These are phyloP conservation scores for Jacana jacana DNA, from an alignment of 2,113 vertebrate species.

Conservation along the genomic window DNA sequence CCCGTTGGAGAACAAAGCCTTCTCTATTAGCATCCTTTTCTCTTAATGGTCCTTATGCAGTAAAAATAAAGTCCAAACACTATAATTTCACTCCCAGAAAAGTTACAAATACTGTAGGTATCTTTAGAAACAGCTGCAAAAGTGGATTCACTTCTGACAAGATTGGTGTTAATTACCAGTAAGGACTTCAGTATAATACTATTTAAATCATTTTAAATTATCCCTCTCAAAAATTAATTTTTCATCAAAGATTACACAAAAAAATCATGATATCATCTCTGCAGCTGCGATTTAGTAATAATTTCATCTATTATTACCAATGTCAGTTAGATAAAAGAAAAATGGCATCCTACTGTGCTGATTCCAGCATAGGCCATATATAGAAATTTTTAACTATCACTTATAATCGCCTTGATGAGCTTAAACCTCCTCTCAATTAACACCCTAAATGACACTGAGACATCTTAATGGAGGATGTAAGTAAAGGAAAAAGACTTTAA, in stretches of 20 bases:
- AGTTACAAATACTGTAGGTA: conserved; percentile 81
- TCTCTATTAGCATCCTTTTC: conserved; percentile 61
- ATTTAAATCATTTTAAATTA: conserved; percentile 89
- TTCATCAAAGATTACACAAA: conserved; percentile 84
- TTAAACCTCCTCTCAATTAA: conserved; percentile 95
- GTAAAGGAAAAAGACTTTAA: conserved; percentile 81
- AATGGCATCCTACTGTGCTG: conserved; percentile 86
- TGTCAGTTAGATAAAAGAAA: conserved; percentile 91
- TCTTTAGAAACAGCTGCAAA: conserved; percentile 84
- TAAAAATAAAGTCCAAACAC: conserved; percentile 81
- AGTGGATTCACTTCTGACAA: conserved; percentile 80
- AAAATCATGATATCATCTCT: conserved; percentile 91
- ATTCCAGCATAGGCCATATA: conserved; percentile 89
- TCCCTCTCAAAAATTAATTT: conserved; percentile 86
- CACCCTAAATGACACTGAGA: conserved; percentile 90
- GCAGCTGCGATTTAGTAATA: conserved; percentile 89
- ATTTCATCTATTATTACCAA: conserved; percentile 94
- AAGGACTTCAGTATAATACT: conserved; percentile 83
- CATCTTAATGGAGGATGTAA: conserved; percentile 91
- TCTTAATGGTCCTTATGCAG: conserved; percentile 70
- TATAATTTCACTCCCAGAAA: conserved; percentile 75
- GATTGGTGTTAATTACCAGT: conserved; percentile 85
- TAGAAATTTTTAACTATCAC: conserved; percentile 93
- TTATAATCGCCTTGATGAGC: conserved; percentile 97
- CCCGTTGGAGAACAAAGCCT: conserved; percentile 66